Evolutionary conservation across 2,888 invertebrate genomes (phyloP), one percentile per base, ranked within the genome.

Genomic region (Pristionchus entomophagus): DNA sequence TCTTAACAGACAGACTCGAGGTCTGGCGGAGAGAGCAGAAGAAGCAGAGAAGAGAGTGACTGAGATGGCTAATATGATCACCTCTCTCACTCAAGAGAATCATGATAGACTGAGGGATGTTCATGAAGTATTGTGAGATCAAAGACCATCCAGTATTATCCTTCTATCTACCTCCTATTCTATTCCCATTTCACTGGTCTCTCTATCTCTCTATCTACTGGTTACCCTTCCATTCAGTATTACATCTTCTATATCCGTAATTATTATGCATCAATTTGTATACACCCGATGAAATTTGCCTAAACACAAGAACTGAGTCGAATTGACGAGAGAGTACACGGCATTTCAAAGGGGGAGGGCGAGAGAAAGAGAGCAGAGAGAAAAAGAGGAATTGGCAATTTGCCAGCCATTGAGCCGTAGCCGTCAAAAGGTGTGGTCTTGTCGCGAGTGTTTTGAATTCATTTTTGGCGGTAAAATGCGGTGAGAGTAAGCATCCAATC

Each of bases 51-150:
- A 84, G 53, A 86, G 87, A 65, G 85, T 87, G 3, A 86, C 85
- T 29, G 90, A 90, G 65, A 80, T 90, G 86, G 88, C 89, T 19
- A 85, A 87, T 59, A 87, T 90, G 29, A 88, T 90, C 22, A 81
- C 87, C 12, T 87, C 87, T 6, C 86, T 90, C 62, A 87, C 88
- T 22, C 69, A 87, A 29, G 90, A 90, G 81, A 88, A 88, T 35
- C 87, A 88, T 22, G 88, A 86, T 77, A 89, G 87, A 35, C 84
- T 87, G 12, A 86, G 89, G 59, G 90, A 90, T 62, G 89, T 90
- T 62, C 86, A 87, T n/a, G 90, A 90, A 83, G 32, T 90, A 19
- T 82, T 90, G 29, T 90, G 65, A 87, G 45, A 29, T 3, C 3
- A 29, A 38, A 29, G 38, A 5, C 49, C 49, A n/a, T 6, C 35